phyloP scores from a whole-genome alignment of 2,888 invertebrate species.

The Cosmopolites sordidus region DNA sequence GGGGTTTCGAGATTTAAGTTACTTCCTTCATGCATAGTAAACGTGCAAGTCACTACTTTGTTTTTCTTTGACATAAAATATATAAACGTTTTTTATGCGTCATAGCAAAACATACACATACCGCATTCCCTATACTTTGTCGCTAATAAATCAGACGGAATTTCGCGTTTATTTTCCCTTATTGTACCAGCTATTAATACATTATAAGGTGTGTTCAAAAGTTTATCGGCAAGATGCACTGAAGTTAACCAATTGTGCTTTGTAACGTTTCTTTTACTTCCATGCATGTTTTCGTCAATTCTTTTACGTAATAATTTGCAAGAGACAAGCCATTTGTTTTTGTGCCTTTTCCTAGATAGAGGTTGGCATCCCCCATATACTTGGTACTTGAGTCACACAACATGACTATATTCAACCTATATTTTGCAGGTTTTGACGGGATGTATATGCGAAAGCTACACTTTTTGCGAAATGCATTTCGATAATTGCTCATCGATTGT shows the following conservation, averaged over 20 bases:
- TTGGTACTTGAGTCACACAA: conserved; percentile 7
- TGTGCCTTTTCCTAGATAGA: conserved; percentile 7
- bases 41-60: not conserved
- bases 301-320: no score
- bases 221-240: not conserved
- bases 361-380: conserved; percentile 3
- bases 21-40: not conserved
- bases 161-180: conserved; percentile 3
- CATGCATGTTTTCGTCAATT: no score
- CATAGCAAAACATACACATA: not conserved
- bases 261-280: conserved; percentile 3
- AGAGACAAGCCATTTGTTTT: conserved; percentile 5
- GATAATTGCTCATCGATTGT: conserved; percentile 10
- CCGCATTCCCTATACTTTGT: not conserved
- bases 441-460: conserved; percentile 7
- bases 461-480: conserved; percentile 3
- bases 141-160: conserved; percentile 2
- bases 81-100: conserved; percentile 2
- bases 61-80: not conserved
- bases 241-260: conserved; percentile 2
- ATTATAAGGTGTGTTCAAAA: no score
- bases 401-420: conserved; percentile 5
- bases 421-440: conserved; percentile 9
- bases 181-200: not conserved
- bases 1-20: not conserved